Evolutionary conservation across 2,888 invertebrate species (phyloP).

Genomic region (Volucella inflata): DNA sequence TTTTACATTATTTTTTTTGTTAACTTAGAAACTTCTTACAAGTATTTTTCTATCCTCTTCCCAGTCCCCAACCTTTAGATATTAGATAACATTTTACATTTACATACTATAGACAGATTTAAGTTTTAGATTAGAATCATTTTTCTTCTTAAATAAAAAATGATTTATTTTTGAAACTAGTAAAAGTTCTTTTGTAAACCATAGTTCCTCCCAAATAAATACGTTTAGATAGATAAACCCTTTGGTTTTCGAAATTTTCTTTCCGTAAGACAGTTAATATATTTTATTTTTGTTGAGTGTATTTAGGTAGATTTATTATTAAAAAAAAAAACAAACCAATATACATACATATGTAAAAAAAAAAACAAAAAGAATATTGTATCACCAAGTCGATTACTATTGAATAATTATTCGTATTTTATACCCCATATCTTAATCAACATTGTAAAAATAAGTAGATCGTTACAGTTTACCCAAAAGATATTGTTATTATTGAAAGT

Average conservation of each 20-base stretch:
- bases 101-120: constrained; percentile 74
- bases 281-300: constrained; percentile 61
- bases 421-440: constrained; percentile 37
- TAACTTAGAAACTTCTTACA: constrained; percentile 63
- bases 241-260: constrained; percentile 55
- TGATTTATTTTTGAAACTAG: constrained; percentile 32
- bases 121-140: constrained; percentile 63
- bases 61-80: constrained; percentile 66
- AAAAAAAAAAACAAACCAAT: constrained; percentile 8
- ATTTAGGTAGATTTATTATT: constrained; percentile 62
- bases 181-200: constrained; percentile 33
- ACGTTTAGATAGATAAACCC: constrained; percentile 43
- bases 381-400: constrained; percentile 38
- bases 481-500: constrained; percentile 26
- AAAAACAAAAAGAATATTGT: neutral
- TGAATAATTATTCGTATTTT: constrained; percentile 38
- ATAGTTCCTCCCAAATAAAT: constrained; percentile 19
- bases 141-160: constrained; percentile 31
- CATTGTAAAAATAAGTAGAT: constrained; percentile 60
- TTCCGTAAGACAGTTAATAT: constrained; percentile 59
- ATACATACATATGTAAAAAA: neutral
- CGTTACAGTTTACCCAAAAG: constrained; percentile 51
- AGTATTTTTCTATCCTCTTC: constrained; percentile 53
- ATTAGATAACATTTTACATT: constrained; percentile 72
- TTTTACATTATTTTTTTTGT: constrained; percentile 28